phyloP scores from a whole-genome alignment of 1,140 invertebrate species.

The Drosophila santomea region DNA sequence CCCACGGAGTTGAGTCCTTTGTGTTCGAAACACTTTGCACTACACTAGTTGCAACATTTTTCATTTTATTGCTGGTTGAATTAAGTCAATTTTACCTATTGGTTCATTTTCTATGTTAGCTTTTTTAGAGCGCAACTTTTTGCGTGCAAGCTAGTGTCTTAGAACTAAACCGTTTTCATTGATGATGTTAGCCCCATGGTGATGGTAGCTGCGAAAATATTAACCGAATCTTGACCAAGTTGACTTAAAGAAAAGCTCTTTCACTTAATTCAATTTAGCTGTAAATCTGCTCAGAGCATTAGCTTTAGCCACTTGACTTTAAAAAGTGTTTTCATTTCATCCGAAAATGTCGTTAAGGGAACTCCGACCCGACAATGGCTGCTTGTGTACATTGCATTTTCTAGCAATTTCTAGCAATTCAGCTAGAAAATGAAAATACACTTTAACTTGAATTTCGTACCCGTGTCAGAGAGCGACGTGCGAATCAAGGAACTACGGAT shows the following conservation, averaged over 20 bases:
- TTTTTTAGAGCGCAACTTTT: neutral
- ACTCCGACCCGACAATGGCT: neutral
- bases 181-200: slow-evolving; percentile 9
- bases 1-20: neutral
- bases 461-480: neutral
- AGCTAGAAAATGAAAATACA: too few relatives aligned
- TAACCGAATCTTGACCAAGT: slow-evolving; percentile 2
- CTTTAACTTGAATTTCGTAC: too few relatives aligned
- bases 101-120: too few relatives aligned
- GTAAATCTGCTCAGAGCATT: slow-evolving; percentile 2
- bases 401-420: too few relatives aligned
- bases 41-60: neutral
- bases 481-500: neutral
- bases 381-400: too few relatives aligned
- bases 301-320: neutral
- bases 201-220: neutral
- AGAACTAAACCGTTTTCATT: slow-evolving; percentile 2
- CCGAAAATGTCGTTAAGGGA: neutral
- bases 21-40: slow-evolving; percentile 22
- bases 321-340: neutral
- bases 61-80: too few relatives aligned
- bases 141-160: neutral
- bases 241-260: neutral
- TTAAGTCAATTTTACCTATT: too few relatives aligned
- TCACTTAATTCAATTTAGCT: slow-evolving; percentile 21